A percentile compares a stretch with the other conserved stretches of the same genome.
phyloP scores from a whole-genome alignment of 2,797 vertebrate species.

The Etheostoma nigrum region DNA sequence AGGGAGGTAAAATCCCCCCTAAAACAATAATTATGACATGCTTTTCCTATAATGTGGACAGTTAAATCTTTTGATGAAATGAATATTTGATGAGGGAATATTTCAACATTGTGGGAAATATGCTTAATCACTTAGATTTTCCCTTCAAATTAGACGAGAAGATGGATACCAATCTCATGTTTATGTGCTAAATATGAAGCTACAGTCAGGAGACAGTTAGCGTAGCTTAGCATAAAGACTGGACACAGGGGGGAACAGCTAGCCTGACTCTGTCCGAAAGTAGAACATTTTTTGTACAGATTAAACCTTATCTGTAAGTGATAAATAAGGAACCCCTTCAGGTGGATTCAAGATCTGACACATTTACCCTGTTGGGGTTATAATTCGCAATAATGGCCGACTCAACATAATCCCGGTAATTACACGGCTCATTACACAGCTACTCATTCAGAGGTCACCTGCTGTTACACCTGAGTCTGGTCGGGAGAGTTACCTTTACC shows the following conservation, averaged over 20 bases:
- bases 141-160: background rate
- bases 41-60: background rate
- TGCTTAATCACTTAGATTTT: background rate
- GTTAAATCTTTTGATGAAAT: background rate
- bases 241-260: background rate
- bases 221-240: slow-evolving; percentile 12
- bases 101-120: background rate
- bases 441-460: too few relatives aligned
- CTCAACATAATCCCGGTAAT: too few relatives aligned
- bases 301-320: too few relatives aligned
- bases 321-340: too few relatives aligned
- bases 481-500: too few relatives aligned
- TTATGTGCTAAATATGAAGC: background rate
- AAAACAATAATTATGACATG: slow-evolving; percentile 1
- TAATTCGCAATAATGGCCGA: too few relatives aligned
- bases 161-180: background rate
- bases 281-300: background rate
- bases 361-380: too few relatives aligned
- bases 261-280: background rate
- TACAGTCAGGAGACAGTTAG: background rate
- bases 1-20: slow-evolving; percentile 24
- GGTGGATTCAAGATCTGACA: too few relatives aligned
- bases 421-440: too few relatives aligned
- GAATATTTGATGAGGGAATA: background rate
- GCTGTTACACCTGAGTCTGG: too few relatives aligned